These are phyloP conservation scores for Cantharis flavilabris DNA, from an alignment of 2,888 invertebrate species.

Conservation along the genomic window DNA sequence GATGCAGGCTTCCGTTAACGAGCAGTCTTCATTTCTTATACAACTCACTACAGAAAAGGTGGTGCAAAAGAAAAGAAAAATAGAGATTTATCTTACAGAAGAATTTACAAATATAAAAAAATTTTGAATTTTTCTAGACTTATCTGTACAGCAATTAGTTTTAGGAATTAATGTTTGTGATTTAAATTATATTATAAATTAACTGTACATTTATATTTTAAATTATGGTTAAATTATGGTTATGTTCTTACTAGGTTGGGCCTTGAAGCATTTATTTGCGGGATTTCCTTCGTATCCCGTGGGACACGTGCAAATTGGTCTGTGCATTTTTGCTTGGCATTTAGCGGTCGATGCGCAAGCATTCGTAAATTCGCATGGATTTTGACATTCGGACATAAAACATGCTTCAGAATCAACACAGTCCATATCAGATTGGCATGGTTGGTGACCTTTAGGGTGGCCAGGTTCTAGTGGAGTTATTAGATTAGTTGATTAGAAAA, in stretches of 20 bases:
- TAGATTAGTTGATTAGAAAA: constrained; percentile 16
- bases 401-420: constrained; percentile 84
- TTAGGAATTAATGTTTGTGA: background rate
- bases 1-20: constrained; percentile 84
- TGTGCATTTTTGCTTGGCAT: constrained; percentile 81
- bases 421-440: constrained; percentile 82
- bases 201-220: background rate
- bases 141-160: constrained; percentile 13
- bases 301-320: constrained; percentile 81
- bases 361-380: constrained; percentile 82
- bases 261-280: constrained; percentile 76
- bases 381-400: constrained; percentile 79
- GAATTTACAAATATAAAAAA: background rate
- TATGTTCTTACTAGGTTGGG: constrained; percentile 74
- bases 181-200: background rate
- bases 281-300: constrained; percentile 82
- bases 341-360: constrained; percentile 76
- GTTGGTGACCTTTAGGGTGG: constrained; percentile 72
- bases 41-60: constrained; percentile 75
- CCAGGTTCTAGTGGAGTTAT: constrained; percentile 65
- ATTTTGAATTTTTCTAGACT: background rate
- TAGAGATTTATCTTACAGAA: constrained; percentile 27
- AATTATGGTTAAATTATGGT: constrained; percentile 18
- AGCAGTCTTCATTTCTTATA: constrained; percentile 84
- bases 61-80: constrained; percentile 37